Conservation (phyloP, 1,140 invertebrate species). For the Aphaenogaster rudis region DNA sequence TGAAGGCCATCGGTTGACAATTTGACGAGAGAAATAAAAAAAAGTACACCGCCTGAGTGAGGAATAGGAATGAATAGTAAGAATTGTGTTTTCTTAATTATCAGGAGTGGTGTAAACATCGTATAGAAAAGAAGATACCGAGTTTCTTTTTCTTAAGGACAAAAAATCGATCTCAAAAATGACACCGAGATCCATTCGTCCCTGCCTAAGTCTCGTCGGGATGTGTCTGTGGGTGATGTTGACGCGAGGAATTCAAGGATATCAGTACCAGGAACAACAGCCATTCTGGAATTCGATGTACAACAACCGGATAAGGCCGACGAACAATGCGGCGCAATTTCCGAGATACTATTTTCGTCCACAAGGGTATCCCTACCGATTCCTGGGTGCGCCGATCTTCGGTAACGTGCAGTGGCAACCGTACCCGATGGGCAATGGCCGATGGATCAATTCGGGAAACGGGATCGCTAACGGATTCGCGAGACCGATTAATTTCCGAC, state of each 20-base stretch:
- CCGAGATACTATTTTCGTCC: neutral
- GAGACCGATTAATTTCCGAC: neutral
- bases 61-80: neutral
- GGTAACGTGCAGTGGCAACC: neutral
- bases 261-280: neutral
- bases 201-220: neutral
- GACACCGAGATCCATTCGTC: neutral
- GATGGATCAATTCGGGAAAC: neutral
- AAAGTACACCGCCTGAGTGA: neutral
- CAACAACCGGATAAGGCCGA: neutral
- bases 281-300: neutral
- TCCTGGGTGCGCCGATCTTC: neutral
- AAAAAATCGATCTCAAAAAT: constrained; percentile 4
- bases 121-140: neutral
- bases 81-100: neutral
- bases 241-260: neutral
- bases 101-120: neutral
- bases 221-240: neutral
- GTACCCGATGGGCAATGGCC: neutral
- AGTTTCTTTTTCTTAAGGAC: neutral
- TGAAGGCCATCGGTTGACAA: neutral
- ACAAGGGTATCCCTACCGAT: neutral
- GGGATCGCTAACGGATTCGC: neutral
- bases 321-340: neutral
- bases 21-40: neutral